Evolutionary conservation across 2,797 vertebrate species (phyloP), one percentile per base, ranked within the genome.

Genomic region (Anomalospiza imberbis): DNA sequence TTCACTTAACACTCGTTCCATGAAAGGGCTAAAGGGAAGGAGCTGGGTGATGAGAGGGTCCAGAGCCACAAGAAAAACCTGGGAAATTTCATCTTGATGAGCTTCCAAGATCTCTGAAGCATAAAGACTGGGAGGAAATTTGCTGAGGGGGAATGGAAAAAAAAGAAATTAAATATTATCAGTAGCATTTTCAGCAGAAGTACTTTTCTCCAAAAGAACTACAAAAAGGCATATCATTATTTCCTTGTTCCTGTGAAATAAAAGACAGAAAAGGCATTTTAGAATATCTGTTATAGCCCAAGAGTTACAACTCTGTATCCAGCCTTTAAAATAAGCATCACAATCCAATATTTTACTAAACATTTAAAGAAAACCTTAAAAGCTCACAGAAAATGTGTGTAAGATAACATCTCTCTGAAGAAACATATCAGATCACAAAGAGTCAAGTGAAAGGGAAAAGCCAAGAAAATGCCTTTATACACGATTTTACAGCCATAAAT

Each of bases 11-110:
- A 98, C 98, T 29, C 83, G 97, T 66, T 99, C 98, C 83, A 97
- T 90, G 24, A 99, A 99, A 55, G 98, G 91, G 40, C 95, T 97
- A 55, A 98, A 98, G 66, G 98, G 88, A 85, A 99, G 86, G 79
- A 99, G 97, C 60, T 99, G 98, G 31, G 92, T 95, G 95, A 99
- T 79, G 53, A 99, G 97, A 24, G 98, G 97, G 48, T 99, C 98
- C 97, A 99, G 97, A 67, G 98, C 98, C 92, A 98, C 98, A 45
- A 99, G 97, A 91, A 98, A 98, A n/a, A 98, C 96, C 10, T 76
- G 95, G 5, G 95, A 98, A 94, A 99, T 97, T 97, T 99, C 99
- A 91, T 98, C 98, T n/a, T 72, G 97, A 67, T 99, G 97, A 84
- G 88, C 85, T 12, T 97, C 79, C 4, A 97, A 95, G 70, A 99